These are phyloP conservation scores for Glossophaga mutica DNA, from an alignment of 2,797 vertebrate genomes.

Conservation along the genomic window DNA sequence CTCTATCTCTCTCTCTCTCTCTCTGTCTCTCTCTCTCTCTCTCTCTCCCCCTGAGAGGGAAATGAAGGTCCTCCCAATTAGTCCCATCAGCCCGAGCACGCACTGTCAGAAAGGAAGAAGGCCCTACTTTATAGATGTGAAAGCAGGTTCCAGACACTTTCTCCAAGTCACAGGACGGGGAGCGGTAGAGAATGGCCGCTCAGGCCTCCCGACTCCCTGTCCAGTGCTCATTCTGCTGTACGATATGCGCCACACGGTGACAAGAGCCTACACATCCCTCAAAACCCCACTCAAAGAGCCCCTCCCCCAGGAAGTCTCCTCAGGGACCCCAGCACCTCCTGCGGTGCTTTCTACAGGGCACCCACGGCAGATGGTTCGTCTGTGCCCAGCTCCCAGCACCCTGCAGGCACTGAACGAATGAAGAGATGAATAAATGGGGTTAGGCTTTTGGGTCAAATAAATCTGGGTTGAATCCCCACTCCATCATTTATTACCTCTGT, in stretches of 20 bases:
- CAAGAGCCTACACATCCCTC: background rate
- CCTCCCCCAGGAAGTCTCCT: background rate
- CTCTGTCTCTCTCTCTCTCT: background rate
- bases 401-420: background rate
- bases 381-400: background rate
- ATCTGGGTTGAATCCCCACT: background rate
- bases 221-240: background rate
- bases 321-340: background rate
- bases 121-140: rapidly evolving
- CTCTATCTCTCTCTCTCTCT: background rate
- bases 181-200: no score
- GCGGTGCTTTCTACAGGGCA: background rate
- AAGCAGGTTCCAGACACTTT: background rate
- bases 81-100: no score
- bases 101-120: background rate
- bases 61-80: background rate
- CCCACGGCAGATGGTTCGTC: rapidly evolving
- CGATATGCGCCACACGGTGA: rapidly evolving
- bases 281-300: background rate
- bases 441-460: background rate
- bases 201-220: background rate
- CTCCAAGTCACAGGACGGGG: background rate
- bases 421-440: background rate
- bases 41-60: background rate
- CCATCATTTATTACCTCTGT: background rate